Base-by-base conservation (phyloP, 2,888 invertebrate genomes). In the Eupithecia dodoneata region DNA sequence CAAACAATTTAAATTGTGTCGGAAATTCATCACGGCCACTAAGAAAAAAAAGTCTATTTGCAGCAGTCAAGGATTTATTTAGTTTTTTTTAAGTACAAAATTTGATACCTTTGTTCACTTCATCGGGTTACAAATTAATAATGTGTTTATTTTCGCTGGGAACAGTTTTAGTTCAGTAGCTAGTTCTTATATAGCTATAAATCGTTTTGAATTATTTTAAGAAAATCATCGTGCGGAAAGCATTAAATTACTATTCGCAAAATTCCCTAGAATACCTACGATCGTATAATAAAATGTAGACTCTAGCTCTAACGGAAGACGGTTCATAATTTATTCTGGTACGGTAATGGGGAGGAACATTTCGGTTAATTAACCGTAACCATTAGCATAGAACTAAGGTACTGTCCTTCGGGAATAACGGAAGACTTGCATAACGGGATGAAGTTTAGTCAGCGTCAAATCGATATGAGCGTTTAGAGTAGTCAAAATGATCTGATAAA, bases 351-450 rank as follows among this genome's bases (percentile, higher is more conserved):
- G 82, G 80, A 78, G 82, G 84, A 84, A 83, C 83, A 84, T 86
- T 86, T 83, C 82, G 84, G 85, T 87, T 85, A 85, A 86, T 86
- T 88, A 85, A 89, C 87, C 83, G 85, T 83, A 80, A 81, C 83
- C 84, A 88, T 86, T 85, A 82, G 83, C 86, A 84, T 85, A 82
- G 72, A 72, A 73, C 77, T 47, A 70, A 44, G 67, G 67, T 15
- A 71, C 65, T 72, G 66, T 80, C 77, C 69, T 76, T 76, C 42
- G 76, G 76, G 79, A 73, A 75, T 75, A 71, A 71, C 75, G 49
- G 73, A 44, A 15, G 47, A 63, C 74, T 72, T 52, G 42, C 67
- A 10, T 15, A 42, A 7, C 67, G 2, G 41, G 63, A 67, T 67
- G 42, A 45, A 30, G 30, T 30, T 30, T 30, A 30, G 30, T 30